Evolutionary conservation across 2,797 vertebrate genomes (phyloP), one percentile per base, ranked within the genome.

Genomic region (Masticophis lateralis): DNA sequence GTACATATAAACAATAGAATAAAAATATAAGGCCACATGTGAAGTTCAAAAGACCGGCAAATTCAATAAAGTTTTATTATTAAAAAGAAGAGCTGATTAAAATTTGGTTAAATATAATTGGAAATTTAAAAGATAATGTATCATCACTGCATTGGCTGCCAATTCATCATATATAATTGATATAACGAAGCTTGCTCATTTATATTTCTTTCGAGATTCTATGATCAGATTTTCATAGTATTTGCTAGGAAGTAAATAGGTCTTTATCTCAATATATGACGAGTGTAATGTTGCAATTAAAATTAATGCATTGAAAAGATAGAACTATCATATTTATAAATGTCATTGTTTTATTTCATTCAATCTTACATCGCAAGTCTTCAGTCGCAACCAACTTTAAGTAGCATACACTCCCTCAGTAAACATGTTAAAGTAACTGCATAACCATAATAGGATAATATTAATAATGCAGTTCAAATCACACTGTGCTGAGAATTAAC

Each of bases 251-350:
- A 43, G n/a, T n/a, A 63, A 86, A 22, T 86, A 22, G 22, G 37
- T 55, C 53, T 92, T 59, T 11, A 89, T 92, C 27, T 60, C 47
- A 83, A 14, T 56, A 69, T 5, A 91, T 43, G 28, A 69, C 37
- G 51, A 91, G 91, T 90, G 94, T 20, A 0, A 1, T 91, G 90
- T 93, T 69, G 18, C 18, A 43, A 79, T 43, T 79, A 43, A 79
- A 43, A 43, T 79, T 11, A 79, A 79, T 22, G 3, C 69, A 79
- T 22, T 79, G 18, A 79, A 79, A 43, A 79, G 37, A 8, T 43
- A 79, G 37, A 79, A 79, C 37, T 79, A 43, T 37, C 32, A 22
- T 79, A 94, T 74, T 10, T 79, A 93, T 93, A 92, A 86, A 86
- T 94, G 79, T 90, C 88, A 89, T 79, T 55, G 3, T 10, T 37